phyloP scores from a whole-genome alignment of 2,797 vertebrate species.

The Nannoperca australis region DNA sequence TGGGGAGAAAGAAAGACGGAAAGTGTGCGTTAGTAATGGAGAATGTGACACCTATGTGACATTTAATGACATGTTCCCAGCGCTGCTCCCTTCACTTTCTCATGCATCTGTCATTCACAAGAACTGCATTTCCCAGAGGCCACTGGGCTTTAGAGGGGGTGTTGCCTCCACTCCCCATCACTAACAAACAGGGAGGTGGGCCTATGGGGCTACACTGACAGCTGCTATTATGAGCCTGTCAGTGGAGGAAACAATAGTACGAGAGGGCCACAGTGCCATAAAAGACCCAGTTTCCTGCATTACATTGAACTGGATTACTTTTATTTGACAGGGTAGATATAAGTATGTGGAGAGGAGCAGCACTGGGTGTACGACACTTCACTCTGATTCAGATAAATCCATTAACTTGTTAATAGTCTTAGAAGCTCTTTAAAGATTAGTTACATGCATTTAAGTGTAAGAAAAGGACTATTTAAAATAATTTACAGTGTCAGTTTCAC shows the following conservation, averaged over 20 bases:
- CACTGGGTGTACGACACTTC: constrained; percentile 48
- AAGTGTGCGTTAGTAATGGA: constrained; percentile 53
- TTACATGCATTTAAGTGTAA: constrained; percentile 63
- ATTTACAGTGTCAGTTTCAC: constrained; percentile 7
- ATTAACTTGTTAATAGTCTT: constrained; percentile 42
- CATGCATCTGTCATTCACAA: constrained; percentile 73
- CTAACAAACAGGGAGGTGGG: constrained; percentile 52
- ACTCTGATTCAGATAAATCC: constrained; percentile 15
- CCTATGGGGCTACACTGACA: constrained; percentile 65
- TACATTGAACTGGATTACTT: constrained; percentile 34
- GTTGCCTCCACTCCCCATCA: constrained; percentile 41
- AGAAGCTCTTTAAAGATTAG: constrained; percentile 39
- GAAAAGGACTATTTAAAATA: constrained; percentile 10
- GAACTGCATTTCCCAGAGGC: constrained; percentile 76
- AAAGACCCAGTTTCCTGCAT: constrained; percentile 39
- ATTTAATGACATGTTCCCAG: constrained; percentile 69
- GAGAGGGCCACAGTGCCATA: constrained; percentile 20
- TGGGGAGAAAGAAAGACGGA: constrained; percentile 43
- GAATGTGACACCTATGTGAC: constrained; percentile 65
- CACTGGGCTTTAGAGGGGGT: constrained; percentile 28
- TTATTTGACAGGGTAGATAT: constrained; percentile 11
- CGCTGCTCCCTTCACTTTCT: constrained; percentile 65
- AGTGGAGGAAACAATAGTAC: constrained; percentile 61
- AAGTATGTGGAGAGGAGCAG: constrained; percentile 62
- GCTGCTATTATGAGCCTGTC: constrained; percentile 75